Base-by-base conservation (phyloP, 2,888 invertebrate genomes). In the Blera fallax region DNA sequence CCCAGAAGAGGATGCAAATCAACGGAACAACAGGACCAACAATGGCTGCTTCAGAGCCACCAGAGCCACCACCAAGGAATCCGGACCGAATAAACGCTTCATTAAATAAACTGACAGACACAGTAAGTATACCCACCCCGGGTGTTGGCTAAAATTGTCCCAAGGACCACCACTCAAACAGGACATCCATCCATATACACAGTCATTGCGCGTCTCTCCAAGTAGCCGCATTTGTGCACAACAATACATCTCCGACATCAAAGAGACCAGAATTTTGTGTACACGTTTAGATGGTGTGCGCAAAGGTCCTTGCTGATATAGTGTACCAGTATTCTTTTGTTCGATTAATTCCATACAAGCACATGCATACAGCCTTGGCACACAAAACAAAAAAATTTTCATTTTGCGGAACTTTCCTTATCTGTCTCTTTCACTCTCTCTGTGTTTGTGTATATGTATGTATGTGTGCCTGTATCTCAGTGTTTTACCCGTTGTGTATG, bases 11-110 rank as follows among this genome's bases (percentile, higher is more conserved):
- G 89, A 92, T 92, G 92, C 92, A 91, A 91, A 90, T 92, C 90
- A 92, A 91, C 90, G 91, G 91, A 87, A 90, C 90, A 81, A 90
- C 90, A 89, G 91, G 91, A 90, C 91, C 91, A 88, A 91, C 90
- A 88, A 92, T 92, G 91, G 92, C 92, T 89, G 91, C 92, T 88
- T 91, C 92, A 87, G 92, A 92, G 90, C 92, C 92, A 88, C 92
- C 92, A 91, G 92, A 92, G 90, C 92, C 92, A 88, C 92, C 92
- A 89, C 92, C 92, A 89, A 90, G 92, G 89, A 92, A 92, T 90
- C 92, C 92, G 89, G 92, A 92, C 89, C 91, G 92, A 88, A 92
- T 92, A 89, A 92, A 92, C 89, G 92, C 92, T 88, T 92, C 92
- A 88, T 89, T 92, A 87, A 91, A 92, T 89, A 92, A 92, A 89